Evolutionary conservation across 1,140 invertebrate species (phyloP).

Genomic region (Macrobrachium rosenbergii): DNA sequence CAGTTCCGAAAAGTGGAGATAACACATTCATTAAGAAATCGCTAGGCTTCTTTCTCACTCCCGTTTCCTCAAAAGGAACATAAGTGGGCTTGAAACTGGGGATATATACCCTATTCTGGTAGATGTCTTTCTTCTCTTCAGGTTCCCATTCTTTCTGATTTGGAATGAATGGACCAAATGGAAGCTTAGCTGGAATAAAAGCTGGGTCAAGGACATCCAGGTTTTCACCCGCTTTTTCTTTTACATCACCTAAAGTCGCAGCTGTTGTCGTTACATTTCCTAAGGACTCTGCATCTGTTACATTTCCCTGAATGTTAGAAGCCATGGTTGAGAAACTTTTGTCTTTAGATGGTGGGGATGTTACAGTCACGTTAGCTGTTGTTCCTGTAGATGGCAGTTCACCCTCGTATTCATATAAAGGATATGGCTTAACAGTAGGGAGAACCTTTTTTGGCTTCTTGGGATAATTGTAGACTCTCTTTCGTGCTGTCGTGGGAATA

Average conservation of each 20-base stretch:
- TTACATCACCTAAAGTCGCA: neutral
- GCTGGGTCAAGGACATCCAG: constrained; percentile 8
- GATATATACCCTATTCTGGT: neutral
- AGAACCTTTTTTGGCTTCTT: too few relatives aligned
- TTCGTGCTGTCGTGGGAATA: neutral
- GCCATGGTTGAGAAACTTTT: too few relatives aligned
- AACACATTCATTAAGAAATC: constrained; percentile 41
- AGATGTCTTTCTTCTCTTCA: neutral
- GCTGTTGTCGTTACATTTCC: neutral
- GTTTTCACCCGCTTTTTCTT: neutral
- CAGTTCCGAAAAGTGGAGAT: constrained; percentile 28
- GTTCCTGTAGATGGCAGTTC: too few relatives aligned
- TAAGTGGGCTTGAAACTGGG: constrained; percentile 16
- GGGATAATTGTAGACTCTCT: too few relatives aligned
- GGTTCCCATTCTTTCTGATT: neutral
- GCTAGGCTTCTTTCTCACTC: neutral
- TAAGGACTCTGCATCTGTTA: too few relatives aligned
- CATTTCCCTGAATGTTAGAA: too few relatives aligned
- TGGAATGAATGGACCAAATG: constrained; percentile 51
- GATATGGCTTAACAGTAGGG: too few relatives aligned
- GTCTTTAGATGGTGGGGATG: too few relatives aligned
- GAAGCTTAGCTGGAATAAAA: constrained; percentile 47
- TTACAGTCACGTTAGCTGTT: too few relatives aligned
- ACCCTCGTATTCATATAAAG: too few relatives aligned
- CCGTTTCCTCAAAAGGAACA: neutral